Percentiles rank a stretch among this genome's conserved stretches.
Evolutionary conservation across 2,113 vertebrate genomes (phyloP).

Genomic region (Pyrgilauda ruficollis): DNA sequence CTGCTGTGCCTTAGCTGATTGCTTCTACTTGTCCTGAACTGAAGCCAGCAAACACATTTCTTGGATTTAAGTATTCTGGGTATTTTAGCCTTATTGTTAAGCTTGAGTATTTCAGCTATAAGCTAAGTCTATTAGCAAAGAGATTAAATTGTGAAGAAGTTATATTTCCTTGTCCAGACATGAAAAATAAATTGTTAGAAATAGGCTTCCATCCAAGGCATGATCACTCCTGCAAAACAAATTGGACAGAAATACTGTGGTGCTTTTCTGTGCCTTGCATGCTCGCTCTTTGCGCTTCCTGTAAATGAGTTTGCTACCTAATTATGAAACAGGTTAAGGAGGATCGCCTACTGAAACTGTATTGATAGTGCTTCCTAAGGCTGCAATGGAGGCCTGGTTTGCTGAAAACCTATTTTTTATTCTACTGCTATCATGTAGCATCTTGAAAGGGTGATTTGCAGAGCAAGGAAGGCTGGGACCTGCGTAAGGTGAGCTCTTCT

Average conservation of each 20-base stretch:
- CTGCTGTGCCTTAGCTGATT: neutral
- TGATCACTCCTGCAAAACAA: constrained; percentile 32
- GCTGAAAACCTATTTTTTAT: neutral
- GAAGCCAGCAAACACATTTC: constrained; percentile 34
- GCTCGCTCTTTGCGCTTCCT: neutral
- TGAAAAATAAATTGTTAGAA: constrained; percentile 59
- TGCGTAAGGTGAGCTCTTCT: neutral
- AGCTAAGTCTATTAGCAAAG: constrained; percentile 47
- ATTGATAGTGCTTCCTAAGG: neutral
- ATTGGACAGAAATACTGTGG: constrained; percentile 1
- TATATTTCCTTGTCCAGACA: constrained; percentile 54
- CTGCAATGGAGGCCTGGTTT: rapidly evolving
- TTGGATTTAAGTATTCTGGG: constrained; percentile 28
- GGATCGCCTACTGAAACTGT: rapidly evolving
- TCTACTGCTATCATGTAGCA: neutral
- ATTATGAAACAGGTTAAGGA: neutral
- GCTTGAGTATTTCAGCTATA: constrained; percentile 26
- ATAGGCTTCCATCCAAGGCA: constrained; percentile 32
- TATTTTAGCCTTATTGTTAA: constrained; percentile 56
- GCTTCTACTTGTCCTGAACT: constrained; percentile 18
- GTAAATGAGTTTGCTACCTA: neutral
- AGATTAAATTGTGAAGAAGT: constrained; percentile 59
- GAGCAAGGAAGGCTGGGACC: neutral
- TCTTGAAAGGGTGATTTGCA: neutral
- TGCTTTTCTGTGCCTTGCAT: neutral